A percentile compares a stretch with the other conserved stretches of the same genome.
Conservation (phyloP, 2,797 vertebrate species). For the Takifugu ocellatus region DNA sequence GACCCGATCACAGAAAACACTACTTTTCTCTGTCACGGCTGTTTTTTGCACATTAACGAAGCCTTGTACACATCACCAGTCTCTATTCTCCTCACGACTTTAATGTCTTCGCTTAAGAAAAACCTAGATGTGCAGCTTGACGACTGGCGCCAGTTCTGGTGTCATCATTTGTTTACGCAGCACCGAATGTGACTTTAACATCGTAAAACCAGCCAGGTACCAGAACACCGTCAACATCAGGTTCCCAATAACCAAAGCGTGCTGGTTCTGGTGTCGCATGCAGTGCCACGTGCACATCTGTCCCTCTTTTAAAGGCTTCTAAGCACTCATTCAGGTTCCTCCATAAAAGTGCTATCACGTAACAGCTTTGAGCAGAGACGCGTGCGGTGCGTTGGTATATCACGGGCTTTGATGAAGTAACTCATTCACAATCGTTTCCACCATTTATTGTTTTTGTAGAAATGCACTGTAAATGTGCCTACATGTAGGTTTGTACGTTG, state of each 20-base stretch:
- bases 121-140: slow-evolving; percentile 9
- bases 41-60: slow-evolving; percentile 60
- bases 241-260: slow-evolving; percentile 26
- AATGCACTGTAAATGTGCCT: slow-evolving; percentile 35
- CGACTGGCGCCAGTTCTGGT: not conserved
- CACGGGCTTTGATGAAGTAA: slow-evolving; percentile 29
- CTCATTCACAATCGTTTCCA: slow-evolving; percentile 8
- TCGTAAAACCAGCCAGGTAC: slow-evolving; percentile 25
- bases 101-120: slow-evolving; percentile 25
- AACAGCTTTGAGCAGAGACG: slow-evolving; percentile 21
- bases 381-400: slow-evolving; percentile 19
- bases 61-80: slow-evolving; percentile 35
- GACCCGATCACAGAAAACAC: slow-evolving; percentile 40
- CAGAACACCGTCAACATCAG: slow-evolving; percentile 3
- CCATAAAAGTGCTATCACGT: slow-evolving; percentile 48
- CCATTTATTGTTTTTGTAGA: not conserved
- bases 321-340: slow-evolving; percentile 42
- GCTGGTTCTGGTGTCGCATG: slow-evolving; percentile 47
- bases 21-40: slow-evolving; percentile 34
- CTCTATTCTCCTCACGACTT: slow-evolving; percentile 42
- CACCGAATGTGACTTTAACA: slow-evolving; percentile 43
- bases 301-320: slow-evolving; percentile 31
- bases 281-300: slow-evolving; percentile 29
- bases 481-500: slow-evolving; percentile 31
- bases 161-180: not conserved